These are phyloP conservation scores for Lordiphosa stackelbergi DNA, from an alignment of 1,140 invertebrate genomes.

Conservation along the genomic window DNA sequence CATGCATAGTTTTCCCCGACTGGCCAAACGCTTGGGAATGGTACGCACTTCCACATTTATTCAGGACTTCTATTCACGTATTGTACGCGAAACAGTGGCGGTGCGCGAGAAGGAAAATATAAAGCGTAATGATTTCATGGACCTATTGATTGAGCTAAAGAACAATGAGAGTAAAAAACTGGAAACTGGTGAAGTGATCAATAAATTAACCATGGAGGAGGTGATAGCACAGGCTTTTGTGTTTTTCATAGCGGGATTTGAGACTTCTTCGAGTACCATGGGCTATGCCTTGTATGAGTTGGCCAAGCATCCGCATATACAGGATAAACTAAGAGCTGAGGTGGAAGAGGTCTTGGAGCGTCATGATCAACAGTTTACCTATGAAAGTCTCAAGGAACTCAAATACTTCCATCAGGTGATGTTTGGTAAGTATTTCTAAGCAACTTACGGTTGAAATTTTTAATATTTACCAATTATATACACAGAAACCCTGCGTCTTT, in stretches of 20 bases:
- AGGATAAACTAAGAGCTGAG: conserved; percentile 80
- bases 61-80: conserved; percentile 77
- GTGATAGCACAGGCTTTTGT: conserved; percentile 72
- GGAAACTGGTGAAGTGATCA: conserved; percentile 28
- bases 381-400: conserved; percentile 79
- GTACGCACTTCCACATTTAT: conserved; percentile 59
- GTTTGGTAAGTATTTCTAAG: conserved; percentile 13
- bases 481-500: conserved; percentile 82
- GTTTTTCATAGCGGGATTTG: conserved; percentile 82
- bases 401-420: conserved; percentile 79
- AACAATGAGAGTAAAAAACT: conserved; percentile 23
- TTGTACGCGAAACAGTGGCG: conserved; percentile 77
- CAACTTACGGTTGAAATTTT: no score
- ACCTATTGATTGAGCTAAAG: conserved; percentile 79
- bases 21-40: conserved; percentile 27
- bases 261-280: conserved; percentile 81
- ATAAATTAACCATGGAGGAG: conserved; percentile 48
- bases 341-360: conserved; percentile 77
- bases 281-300: conserved; percentile 80
- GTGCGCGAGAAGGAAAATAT: conserved; percentile 78
- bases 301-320: conserved; percentile 80
- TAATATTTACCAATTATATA: not conserved
- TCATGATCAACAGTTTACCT: conserved; percentile 78
- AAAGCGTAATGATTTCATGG: conserved; percentile 79
- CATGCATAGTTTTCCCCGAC: conserved; percentile 32